These are phyloP conservation scores for Sander lucioperca DNA, from an alignment of 2,113 vertebrate species.

Conservation along the genomic window DNA sequence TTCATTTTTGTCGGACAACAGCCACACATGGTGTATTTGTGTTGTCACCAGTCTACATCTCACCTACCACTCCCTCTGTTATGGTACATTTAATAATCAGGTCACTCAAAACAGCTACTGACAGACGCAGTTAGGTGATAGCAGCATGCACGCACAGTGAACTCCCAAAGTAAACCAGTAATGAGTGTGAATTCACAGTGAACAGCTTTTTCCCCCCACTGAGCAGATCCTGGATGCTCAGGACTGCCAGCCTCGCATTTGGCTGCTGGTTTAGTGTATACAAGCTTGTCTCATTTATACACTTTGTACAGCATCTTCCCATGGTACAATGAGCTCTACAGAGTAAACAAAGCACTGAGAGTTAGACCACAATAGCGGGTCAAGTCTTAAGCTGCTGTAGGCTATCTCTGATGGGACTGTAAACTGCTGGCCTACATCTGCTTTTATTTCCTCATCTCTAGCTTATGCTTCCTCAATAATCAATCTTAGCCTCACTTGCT, in stretches of 20 bases:
- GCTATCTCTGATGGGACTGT: slow-evolving; percentile 33
- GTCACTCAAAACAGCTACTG: slow-evolving; percentile 27
- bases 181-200: slow-evolving; percentile 53
- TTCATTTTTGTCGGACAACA: neutral
- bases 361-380: slow-evolving; percentile 43
- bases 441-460: slow-evolving; percentile 39
- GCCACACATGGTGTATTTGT: neutral
- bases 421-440: slow-evolving; percentile 34
- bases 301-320: slow-evolving; percentile 52
- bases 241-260: slow-evolving; percentile 43
- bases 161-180: slow-evolving; percentile 57
- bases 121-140: slow-evolving; percentile 42
- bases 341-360: slow-evolving; percentile 45
- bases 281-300: slow-evolving; percentile 55
- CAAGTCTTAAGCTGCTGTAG: slow-evolving; percentile 24
- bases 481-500: slow-evolving; percentile 48
- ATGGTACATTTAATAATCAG: slow-evolving; percentile 45
- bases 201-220: slow-evolving; percentile 32
- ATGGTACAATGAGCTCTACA: slow-evolving; percentile 31
- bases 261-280: slow-evolving; percentile 41
- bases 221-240: slow-evolving; percentile 45
- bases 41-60: neutral
- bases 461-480: slow-evolving; percentile 33
- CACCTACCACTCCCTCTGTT: slow-evolving; percentile 6
- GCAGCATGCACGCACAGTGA: slow-evolving; percentile 32